Evolutionary conservation across 1,140 invertebrate genomes (phyloP).

Genomic region (Pogonomyrmex barbatus): DNA sequence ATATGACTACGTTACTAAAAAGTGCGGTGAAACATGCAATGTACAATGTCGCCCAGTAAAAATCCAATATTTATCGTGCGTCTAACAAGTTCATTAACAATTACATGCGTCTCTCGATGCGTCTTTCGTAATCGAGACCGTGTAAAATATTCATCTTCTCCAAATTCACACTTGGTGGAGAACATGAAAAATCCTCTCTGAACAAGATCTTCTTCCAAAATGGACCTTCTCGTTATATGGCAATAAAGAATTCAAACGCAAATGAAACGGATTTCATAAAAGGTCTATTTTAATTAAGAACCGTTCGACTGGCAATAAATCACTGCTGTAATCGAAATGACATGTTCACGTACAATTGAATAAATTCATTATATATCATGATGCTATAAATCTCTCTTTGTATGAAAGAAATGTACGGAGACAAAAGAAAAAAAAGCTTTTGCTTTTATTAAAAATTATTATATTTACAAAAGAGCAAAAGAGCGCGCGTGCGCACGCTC

Average conservation of each 20-base stretch:
- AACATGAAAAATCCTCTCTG: background rate
- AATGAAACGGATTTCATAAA: background rate
- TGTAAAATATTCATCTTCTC: background rate
- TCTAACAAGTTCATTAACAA: slow-evolving; percentile 34
- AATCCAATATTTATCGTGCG: slow-evolving; percentile 32
- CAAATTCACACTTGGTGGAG: background rate
- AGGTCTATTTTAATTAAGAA: background rate
- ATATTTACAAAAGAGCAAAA: background rate
- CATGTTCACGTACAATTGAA: background rate
- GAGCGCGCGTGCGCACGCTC: background rate
- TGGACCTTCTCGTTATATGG: background rate
- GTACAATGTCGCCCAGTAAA: slow-evolving; percentile 37
- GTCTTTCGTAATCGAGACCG: background rate
- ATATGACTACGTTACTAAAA: slow-evolving; percentile 50
- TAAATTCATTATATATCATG: background rate
- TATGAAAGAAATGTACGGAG: background rate
- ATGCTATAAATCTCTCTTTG: background rate
- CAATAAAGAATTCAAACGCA: background rate
- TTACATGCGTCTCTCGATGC: slow-evolving; percentile 22
- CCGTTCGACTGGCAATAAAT: background rate
- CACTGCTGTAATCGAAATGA: background rate
- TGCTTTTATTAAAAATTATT: slow-evolving; percentile 1
- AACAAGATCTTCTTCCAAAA: background rate
- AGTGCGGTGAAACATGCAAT: slow-evolving; percentile 58
- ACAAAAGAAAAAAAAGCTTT: background rate